Evolutionary conservation across 2,888 invertebrate genomes (phyloP), one percentile per base, ranked within the genome.

Genomic region (Agriopis leucophaearia): DNA sequence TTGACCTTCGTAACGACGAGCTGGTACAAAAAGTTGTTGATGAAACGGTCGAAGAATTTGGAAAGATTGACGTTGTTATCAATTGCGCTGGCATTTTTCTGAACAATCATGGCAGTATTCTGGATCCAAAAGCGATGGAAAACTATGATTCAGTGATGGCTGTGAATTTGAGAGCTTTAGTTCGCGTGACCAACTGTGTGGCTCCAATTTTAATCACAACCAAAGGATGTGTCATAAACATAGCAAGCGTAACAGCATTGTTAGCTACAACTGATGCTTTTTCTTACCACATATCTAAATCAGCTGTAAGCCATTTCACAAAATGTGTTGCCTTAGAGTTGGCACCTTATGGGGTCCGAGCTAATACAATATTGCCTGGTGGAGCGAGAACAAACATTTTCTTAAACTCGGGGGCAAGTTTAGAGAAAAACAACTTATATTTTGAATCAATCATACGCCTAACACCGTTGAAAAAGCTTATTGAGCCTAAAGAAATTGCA

Each of bases 221-320:
- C n/a, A 81, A 83, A 66, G 86, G 87, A 48, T 78, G 76, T 27
- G 73, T 87, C 16, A 73, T 87, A 8, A 86, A 82, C 72, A 80
- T 86, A 45, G 81, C 84, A 15, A 85, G 85, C 70, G 54, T 78
- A 1, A 40, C 66, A 0, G 69, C 71, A 40, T 42, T 61, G 8
- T 15, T 73, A 7, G 56, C 70, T 40, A 54, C 68, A 27, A 13
- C 18, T 0, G 48, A 68, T 12, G 60, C 71, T 44, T 56, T 80
- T 42, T 71, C 78, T 10, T 97, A 97, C 81, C 89, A 91, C 70
- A 95, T 97, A 93, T 95, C 96, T 36, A 97, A 97, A 87, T 92
- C 96, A 40, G 96, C 96, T n/a, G 78, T 97, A 15, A 96, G 96
- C 85, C 96, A 97, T 81, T 95, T 97, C 73, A 97, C 97, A 1